Percentiles rank a stretch among this genome's conserved stretches.
These are phyloP conservation scores for Papilio polyxenes DNA, from an alignment of 1,140 invertebrate species.

Conservation along the genomic window DNA sequence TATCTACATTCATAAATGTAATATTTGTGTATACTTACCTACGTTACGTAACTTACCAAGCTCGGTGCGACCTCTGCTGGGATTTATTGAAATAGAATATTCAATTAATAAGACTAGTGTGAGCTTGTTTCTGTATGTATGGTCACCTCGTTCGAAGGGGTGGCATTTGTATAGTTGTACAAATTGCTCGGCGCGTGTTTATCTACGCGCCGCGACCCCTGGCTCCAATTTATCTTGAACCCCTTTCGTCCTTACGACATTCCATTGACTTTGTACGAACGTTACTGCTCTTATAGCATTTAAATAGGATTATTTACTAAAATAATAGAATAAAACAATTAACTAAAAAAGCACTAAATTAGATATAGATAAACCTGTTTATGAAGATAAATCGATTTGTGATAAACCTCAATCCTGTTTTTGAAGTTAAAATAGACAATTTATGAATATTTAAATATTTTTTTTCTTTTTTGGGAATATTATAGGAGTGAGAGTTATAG, in stretches of 20 bases:
- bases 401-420: too few species aligned
- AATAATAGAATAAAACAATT: background rate
- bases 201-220: slow-evolving; percentile 45
- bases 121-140: background rate
- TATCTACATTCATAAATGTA: too few species aligned
- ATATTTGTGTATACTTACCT: too few species aligned
- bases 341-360: too few species aligned
- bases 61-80: background rate
- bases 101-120: slow-evolving; percentile 29
- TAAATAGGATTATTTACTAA: background rate
- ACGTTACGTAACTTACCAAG: background rate
- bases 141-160: slow-evolving; percentile 43
- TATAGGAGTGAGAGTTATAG: too few species aligned
- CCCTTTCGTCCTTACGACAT: slow-evolving; percentile 53
- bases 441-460: too few species aligned
- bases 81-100: slow-evolving; percentile 6
- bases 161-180: slow-evolving; percentile 57
- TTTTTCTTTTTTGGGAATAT: too few species aligned
- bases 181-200: slow-evolving; percentile 64
- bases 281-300: slow-evolving; percentile 16
- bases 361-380: too few species aligned
- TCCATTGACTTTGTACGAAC: slow-evolving; percentile 55
- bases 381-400: too few species aligned
- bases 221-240: slow-evolving; percentile 60
- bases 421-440: too few species aligned